Evolutionary conservation across 2,888 invertebrate species (phyloP), one percentile per base, ranked within the genome.

Genomic region (Ctena decussata): DNA sequence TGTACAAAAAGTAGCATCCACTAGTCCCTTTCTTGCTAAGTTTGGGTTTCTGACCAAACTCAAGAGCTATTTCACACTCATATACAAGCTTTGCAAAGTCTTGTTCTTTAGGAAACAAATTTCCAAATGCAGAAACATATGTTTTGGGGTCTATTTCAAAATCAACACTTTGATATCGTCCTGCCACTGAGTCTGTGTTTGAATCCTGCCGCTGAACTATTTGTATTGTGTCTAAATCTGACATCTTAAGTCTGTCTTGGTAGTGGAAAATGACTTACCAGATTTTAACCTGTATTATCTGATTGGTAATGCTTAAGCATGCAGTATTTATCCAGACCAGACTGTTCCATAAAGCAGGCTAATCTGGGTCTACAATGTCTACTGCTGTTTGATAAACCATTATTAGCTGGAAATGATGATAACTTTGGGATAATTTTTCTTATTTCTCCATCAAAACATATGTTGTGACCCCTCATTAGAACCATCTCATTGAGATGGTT

Each of bases 1-100:
- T 98, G 96, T 98, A 98, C 85, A 99, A 98, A 96, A 99, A 99
- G 96, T 99, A 99, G 91, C 99, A 99, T 24, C 99, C 99, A 96
- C 99, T 99, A 84, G 99, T 99, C 41, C 99, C 99, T 96, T 99
- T 99, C 95, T 98, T 98, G 96, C 99, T 99, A 95, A 99, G 97
- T 96, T 98, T 98, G 0, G 99, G 99, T 96, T 97, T 98, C 92
- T 99, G 97, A 74, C 98, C 98, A 96, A 97, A 97, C 96, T 99
- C 98, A 93, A 99, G 98, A 76, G 99, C 99, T 93, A 97, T 97
- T 96, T 98, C 99, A 76, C 98, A 98, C 96, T 99, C 98, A 96
- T 97, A 97, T 73, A 99, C 97, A 95, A 98, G 96, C 94, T 98
- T 98, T 87, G 97, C 97, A 96, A 99, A 99, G 92, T 97, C 97